Conservation (phyloP, 2,797 vertebrate species). For the Euthynnus affinis region DNA sequence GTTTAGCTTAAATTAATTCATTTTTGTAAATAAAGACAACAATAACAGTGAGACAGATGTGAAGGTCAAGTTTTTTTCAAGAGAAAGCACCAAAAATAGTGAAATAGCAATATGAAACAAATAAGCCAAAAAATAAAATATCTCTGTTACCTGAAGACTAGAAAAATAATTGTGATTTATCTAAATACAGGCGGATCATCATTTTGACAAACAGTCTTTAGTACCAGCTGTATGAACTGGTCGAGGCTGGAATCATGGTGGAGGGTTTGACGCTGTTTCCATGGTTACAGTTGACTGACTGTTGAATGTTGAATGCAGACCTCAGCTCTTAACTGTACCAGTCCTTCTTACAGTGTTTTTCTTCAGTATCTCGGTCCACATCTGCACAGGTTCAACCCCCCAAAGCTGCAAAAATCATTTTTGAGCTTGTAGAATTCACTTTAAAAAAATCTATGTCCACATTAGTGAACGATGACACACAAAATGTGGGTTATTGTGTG, state of each 20-base stretch:
- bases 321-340: slow-evolving; percentile 18
- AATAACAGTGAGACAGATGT: not conserved
- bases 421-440: slow-evolving; percentile 3
- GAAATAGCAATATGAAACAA: not conserved
- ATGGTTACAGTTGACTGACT: slow-evolving; percentile 67
- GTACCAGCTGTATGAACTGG: slow-evolving; percentile 24
- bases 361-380: slow-evolving; percentile 25
- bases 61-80: not conserved
- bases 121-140: not conserved
- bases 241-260: slow-evolving; percentile 26
- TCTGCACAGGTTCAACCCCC: slow-evolving; percentile 43
- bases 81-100: not conserved
- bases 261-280: slow-evolving; percentile 70
- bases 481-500: slow-evolving; percentile 18
- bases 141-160: not conserved
- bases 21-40: not conserved
- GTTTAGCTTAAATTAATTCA: not conserved
- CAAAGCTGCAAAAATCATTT: slow-evolving; percentile 9
- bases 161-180: not conserved
- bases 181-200: not conserved
- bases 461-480: not conserved
- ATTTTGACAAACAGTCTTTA: not conserved
- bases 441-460: not conserved
- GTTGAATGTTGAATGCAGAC: slow-evolving; percentile 39
- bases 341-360: slow-evolving; percentile 7